Evolutionary conservation across 2,888 invertebrate genomes (phyloP), one percentile per base, ranked within the genome.

Genomic region (Geophilus truncorum): DNA sequence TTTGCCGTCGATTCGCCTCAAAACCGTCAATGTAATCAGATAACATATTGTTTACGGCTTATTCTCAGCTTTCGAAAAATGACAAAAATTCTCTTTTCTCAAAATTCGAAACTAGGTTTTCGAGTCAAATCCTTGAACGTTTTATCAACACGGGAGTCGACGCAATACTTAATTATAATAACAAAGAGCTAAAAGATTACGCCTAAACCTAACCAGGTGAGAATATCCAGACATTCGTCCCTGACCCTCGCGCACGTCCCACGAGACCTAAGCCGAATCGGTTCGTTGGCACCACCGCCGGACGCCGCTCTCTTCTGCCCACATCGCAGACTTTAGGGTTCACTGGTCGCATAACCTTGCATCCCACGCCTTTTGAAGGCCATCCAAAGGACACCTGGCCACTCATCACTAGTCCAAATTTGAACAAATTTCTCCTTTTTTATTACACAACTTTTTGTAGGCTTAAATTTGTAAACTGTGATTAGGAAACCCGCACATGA

Each of bases 301-400:
- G 57, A 62, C 57, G 23, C 57, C 57, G 57, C 21, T 62, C 57
- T 62, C 57, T 62, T 62, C 57, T 62, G 57, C 57, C 57, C 57
- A 62, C 57, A 62, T 62, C 57, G 10, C 10, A 18, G 57, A 62
- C 57, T 62, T 62, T 18, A 62, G 57, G 57, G 57, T 62, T 62
- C 57, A 62, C 57, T 62, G 57, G 57, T 62, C 57, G 57, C 57
- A 18, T 62, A 21, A 62, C 57, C 57, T 62, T 62, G 57, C 57
- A 62, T n/a, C 57, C 57, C 57, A 62, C 57, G 57, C 57, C 57
- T 62, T 62, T 62, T 51, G n/a, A n/a, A n/a, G n/a, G 51, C 51
- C 51, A 51, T 18, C 18, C 21, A 10, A 21, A 62, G 18, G 57
- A 62, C 57, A 62, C 57, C 57, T 62, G 57, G 57, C 57, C 6